These are phyloP conservation scores for Gadopsis bispinosus DNA, from an alignment of 2,797 vertebrate species.

Conservation along the genomic window DNA sequence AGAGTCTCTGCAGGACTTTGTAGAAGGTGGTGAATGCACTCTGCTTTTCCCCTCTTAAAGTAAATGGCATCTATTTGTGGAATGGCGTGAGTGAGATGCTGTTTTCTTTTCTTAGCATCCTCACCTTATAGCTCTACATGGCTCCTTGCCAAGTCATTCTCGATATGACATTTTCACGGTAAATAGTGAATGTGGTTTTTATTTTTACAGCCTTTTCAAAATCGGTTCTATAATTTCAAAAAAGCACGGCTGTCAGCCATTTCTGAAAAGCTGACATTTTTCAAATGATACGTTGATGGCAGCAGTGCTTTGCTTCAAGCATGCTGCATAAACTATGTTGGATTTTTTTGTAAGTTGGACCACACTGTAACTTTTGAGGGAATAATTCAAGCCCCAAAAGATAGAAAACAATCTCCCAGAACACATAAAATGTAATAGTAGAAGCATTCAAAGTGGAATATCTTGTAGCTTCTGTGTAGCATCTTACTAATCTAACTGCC, in stretches of 20 bases:
- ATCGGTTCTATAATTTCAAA: constrained; percentile 25
- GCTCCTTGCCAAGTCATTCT: constrained; percentile 16
- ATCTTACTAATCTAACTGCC: background rate
- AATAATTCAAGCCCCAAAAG: background rate
- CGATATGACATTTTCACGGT: constrained; percentile 44
- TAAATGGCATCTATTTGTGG: constrained; percentile 59
- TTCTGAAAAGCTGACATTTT: constrained; percentile 33
- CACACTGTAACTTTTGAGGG: background rate
- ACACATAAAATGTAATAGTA: background rate
- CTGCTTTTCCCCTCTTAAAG: constrained; percentile 42
- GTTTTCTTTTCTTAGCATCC: constrained; percentile 7
- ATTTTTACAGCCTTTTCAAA: constrained; percentile 31
- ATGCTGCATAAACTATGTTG: background rate
- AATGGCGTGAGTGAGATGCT: constrained; percentile 29
- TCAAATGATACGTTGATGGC: background rate
- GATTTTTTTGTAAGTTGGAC: background rate
- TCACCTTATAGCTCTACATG: constrained; percentile 20
- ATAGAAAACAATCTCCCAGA: background rate
- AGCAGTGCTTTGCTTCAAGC: constrained; percentile 19
- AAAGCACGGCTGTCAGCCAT: background rate
- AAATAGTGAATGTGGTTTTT: background rate
- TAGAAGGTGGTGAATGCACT: constrained; percentile 44
- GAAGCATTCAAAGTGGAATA: background rate
- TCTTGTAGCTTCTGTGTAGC: background rate
- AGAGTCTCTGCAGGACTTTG: constrained; percentile 43